Evolutionary conservation across 2,888 invertebrate genomes (phyloP), one percentile per base, ranked within the genome.

Genomic region (Drosophila paramelanica): DNA sequence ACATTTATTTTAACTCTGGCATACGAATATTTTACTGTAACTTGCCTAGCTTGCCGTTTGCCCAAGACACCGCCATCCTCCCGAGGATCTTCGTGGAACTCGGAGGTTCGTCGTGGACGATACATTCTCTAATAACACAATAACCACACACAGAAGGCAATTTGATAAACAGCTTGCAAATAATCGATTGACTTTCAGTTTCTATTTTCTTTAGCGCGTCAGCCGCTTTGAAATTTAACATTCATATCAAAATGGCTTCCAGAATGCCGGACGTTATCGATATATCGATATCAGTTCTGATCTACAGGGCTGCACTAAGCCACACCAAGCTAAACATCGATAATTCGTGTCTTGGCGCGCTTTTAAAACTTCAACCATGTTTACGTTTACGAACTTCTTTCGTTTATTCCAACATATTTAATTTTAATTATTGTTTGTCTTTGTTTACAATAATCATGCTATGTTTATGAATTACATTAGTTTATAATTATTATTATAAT

Each of bases 61-160:
- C 79, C 78, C 6, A 50, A 43, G 14, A 65, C 66, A 38, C 69
- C 73, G 7, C 52, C 64, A 8, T 82, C 81, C 6, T 86, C 78
- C 14, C 71, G 67, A 2, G 76, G 67, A 17, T 90, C 90, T 27
- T 85, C 91, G 11, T 81, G 83, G 43, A 90, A 91, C 60, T 91
- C 91, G 0, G 90, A 80, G 6, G 91, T 91, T 3, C 91, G 79
- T 5, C 91, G 79, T 10, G 91, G 91, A 25, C 81, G 73, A 23
- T 90, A 88, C 91, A 91, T 90, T n/a, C 7, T 43, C 14, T 6
- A 53, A 36, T 38, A 17, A 13, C 11, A 42, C 4, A 13, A 3
- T 1, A 7, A 8, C 6, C 31, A 20, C n/a, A 31, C 6, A 31
- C 5, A 2, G 0, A 17, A 27, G n/a, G n/a, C 39, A 47, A 46